Percentiles rank a stretch among this genome's conserved stretches.
These are phyloP conservation scores for Asobara japonica DNA, from an alignment of 1,140 invertebrate species.

Conservation along the genomic window DNA sequence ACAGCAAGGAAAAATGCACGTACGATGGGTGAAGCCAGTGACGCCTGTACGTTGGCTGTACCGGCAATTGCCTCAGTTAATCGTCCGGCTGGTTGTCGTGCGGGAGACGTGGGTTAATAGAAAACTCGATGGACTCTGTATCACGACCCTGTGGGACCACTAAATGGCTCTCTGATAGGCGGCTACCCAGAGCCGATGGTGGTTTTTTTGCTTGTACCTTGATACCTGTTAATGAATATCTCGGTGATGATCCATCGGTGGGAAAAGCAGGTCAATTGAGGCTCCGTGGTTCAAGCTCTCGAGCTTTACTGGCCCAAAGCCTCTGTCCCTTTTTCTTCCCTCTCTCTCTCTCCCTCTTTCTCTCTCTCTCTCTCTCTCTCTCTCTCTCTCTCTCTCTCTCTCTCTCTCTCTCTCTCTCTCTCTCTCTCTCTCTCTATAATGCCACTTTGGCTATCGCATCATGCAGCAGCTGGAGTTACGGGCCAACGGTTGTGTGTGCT, in stretches of 20 bases:
- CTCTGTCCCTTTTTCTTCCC: neutral
- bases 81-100: constrained; percentile 8
- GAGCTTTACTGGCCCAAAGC: neutral
- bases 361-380: neutral
- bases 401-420: neutral
- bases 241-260: constrained; percentile 33
- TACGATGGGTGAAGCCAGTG: neutral
- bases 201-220: constrained; percentile 25
- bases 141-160: neutral
- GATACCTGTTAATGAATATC: constrained; percentile 31
- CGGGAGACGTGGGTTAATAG: constrained; percentile 37
- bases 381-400: neutral
- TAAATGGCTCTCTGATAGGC: neutral
- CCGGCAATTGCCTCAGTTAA: constrained; percentile 20
- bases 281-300: neutral
- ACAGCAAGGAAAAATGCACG: neutral
- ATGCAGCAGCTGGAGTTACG: constrained; percentile 8
- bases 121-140: constrained; percentile 34
- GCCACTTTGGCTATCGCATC: constrained; percentile 9
- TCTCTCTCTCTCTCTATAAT: neutral
- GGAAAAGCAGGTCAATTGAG: constrained; percentile 33
- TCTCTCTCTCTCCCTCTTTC: too few relatives aligned
- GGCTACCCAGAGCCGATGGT: constrained; percentile 14
- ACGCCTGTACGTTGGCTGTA: neutral
- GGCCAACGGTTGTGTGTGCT: neutral